Evolutionary conservation across 2,888 invertebrate species (phyloP).

Genomic region (Caenorhabditis angaria): DNA sequence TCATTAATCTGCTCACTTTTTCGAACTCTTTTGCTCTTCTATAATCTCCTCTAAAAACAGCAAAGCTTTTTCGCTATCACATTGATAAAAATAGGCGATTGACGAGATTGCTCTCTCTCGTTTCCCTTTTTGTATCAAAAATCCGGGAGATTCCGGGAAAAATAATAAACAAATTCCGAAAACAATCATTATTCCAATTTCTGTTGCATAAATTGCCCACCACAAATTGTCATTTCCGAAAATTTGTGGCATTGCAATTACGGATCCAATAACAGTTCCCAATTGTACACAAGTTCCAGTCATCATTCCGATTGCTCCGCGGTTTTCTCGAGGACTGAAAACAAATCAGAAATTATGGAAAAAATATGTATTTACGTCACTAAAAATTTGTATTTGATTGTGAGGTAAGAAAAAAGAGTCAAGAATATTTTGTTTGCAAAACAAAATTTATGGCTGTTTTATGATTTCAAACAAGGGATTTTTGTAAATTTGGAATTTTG

Average conservation of each 20-base stretch:
- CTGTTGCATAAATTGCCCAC: conserved; percentile 60
- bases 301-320: conserved; percentile 65
- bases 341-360: neutral
- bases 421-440: too few relatives aligned
- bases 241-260: conserved; percentile 63
- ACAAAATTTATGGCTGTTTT: too few relatives aligned
- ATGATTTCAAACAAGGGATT: too few relatives aligned
- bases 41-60: conserved; percentile 39
- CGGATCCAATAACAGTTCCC: conserved; percentile 59
- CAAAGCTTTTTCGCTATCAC: conserved; percentile 34
- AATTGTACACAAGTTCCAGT: conserved; percentile 64
- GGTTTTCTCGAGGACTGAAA: conserved; percentile 61
- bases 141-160: conserved; percentile 60
- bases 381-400: too few relatives aligned
- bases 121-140: conserved; percentile 41
- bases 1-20: conserved; percentile 10
- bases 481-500: too few relatives aligned
- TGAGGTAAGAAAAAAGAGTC: too few relatives aligned
- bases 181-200: conserved; percentile 51
- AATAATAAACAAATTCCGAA: conserved; percentile 45
- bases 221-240: conserved; percentile 56
- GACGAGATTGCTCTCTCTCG: conserved; percentile 45
- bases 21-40: conserved; percentile 42
- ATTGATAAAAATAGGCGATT: conserved; percentile 53
- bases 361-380: too few relatives aligned